Conservation (phyloP, 2,797 vertebrate genomes). For the Myotis findleyi region DNA sequence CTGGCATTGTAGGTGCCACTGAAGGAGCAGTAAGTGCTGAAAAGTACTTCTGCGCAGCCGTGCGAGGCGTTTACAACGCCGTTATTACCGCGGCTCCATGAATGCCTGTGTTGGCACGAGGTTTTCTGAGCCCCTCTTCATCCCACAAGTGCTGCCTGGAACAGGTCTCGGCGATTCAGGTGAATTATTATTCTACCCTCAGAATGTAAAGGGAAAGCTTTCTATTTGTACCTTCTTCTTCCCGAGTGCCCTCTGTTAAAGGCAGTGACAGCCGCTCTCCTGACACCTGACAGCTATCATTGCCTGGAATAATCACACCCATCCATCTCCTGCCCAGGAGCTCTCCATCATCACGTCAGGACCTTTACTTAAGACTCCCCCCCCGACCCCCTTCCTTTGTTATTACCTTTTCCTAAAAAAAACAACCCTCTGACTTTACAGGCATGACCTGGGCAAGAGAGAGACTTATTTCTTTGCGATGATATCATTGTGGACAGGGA, state of each 20-base stretch:
- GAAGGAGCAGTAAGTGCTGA: background rate
- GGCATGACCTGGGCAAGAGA: background rate
- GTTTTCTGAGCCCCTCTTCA: background rate
- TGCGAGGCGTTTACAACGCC: background rate
- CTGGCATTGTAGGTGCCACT: background rate
- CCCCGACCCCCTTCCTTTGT: background rate
- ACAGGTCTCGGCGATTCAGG: background rate
- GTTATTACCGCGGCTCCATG: background rate
- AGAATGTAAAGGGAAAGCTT: constrained; percentile 42
- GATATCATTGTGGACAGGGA: constrained; percentile 16
- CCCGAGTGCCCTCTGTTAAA: constrained; percentile 66
- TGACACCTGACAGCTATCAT: constrained; percentile 23
- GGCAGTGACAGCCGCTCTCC: constrained; percentile 37
- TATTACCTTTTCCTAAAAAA: constrained; percentile 62
- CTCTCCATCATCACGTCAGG: background rate
- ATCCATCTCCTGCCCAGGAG: background rate
- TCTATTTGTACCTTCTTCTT: constrained; percentile 64
- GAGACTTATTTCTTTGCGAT: constrained; percentile 35
- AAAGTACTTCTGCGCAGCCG: background rate
- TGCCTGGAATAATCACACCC: background rate
- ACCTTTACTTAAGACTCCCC: constrained; percentile 9
- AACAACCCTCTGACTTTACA: background rate
- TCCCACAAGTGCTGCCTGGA: background rate
- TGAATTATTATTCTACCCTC: constrained; percentile 50
- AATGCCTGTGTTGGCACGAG: background rate